A percentile compares a stretch with the other conserved stretches of the same genome.
Conservation (phyloP, 2,797 vertebrate genomes). For the Phrynocephalus forsythii region DNA sequence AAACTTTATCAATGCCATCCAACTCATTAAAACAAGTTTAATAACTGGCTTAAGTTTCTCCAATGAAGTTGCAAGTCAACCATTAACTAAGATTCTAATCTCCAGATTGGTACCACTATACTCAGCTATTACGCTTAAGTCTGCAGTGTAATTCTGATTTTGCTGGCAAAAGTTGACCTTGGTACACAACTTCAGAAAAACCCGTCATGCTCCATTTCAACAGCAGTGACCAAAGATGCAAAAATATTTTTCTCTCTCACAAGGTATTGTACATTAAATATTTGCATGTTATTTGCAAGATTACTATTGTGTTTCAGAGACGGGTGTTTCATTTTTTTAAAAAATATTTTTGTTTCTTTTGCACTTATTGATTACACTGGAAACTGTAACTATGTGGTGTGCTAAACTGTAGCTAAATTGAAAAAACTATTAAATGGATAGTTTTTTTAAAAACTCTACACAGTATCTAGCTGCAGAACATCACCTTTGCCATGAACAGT, state of each 20-base stretch:
- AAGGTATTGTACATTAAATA: neutral
- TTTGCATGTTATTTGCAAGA: neutral
- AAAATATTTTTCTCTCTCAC: neutral
- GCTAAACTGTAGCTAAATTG: neutral
- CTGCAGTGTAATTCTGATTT: no score
- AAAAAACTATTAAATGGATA: neutral
- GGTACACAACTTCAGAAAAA: neutral
- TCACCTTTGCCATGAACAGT: no score
- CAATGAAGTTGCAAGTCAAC: neutral
- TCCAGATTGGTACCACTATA: neutral
- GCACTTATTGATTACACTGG: neutral
- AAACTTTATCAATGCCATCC: neutral
- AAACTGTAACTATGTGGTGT: neutral
- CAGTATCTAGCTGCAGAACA: no score
- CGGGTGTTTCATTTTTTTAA: neutral
- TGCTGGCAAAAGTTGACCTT: neutral
- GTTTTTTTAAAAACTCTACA: neutral
- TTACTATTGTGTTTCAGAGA: neutral
- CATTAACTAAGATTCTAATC: neutral
- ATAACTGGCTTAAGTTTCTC: neutral
- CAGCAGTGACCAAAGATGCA: neutral
- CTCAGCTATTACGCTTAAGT: neutral
- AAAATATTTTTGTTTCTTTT: neutral
- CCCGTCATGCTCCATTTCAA: neutral
- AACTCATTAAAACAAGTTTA: neutral